phyloP scores from a whole-genome alignment of 2,888 invertebrate species.

The Ptychoptera albimana region DNA sequence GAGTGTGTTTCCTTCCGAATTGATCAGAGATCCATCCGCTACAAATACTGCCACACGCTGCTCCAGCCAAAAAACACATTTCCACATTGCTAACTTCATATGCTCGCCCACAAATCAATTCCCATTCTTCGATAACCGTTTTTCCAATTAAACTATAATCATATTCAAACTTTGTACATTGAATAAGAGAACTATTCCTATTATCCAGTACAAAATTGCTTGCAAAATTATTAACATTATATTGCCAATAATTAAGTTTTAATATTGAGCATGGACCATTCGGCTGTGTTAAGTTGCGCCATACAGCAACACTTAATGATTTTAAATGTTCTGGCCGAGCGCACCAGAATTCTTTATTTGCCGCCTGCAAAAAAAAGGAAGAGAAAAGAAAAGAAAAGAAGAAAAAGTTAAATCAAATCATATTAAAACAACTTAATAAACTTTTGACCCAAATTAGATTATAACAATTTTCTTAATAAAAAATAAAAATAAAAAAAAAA shows the following conservation, averaged over 20 bases:
- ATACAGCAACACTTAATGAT: conserved; percentile 27
- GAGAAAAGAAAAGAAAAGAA: neutral
- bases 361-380: conserved; percentile 23
- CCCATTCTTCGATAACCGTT: conserved; percentile 42
- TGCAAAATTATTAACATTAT: conserved; percentile 5
- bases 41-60: conserved; percentile 46
- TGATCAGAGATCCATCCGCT: conserved; percentile 48
- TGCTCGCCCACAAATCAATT: conserved; percentile 38
- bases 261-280: conserved; percentile 31
- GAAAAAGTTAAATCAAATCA: too few relatives aligned
- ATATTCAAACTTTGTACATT: conserved; percentile 31
- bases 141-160: conserved; percentile 27
- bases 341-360: conserved; percentile 39
- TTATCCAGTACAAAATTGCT: conserved; percentile 6
- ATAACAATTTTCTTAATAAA: too few relatives aligned
- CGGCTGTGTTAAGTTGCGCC: conserved; percentile 37
- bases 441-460: too few relatives aligned
- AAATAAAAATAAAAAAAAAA: too few relatives aligned
- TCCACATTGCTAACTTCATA: conserved; percentile 40
- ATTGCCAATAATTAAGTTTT: conserved; percentile 15
- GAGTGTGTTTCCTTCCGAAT: conserved; percentile 44
- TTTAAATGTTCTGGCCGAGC: conserved; percentile 31
- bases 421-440: too few relatives aligned
- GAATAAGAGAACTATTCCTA: conserved; percentile 11
- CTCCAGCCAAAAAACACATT: conserved; percentile 47